Base-by-base conservation (phyloP, 2,797 vertebrate species). In the Muscicapa comitata region DNA sequence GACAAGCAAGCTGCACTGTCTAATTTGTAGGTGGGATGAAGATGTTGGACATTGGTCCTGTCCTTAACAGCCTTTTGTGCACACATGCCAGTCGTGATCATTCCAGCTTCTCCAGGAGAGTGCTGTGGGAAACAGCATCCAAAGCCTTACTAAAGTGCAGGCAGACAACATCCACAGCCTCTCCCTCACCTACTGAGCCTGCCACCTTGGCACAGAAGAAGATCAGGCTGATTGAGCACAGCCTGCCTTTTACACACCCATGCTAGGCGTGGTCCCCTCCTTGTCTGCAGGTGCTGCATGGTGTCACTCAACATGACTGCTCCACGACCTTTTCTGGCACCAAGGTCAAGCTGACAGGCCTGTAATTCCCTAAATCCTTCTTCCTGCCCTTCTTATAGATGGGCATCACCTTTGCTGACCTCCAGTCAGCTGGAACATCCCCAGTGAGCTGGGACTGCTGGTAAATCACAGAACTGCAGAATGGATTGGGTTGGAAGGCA, bases 241-340 rank as follows among this genome's bases (percentile, higher is more conserved):
- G 7, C 31, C 21, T 47, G 29, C 47, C 29, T 47, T 59, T 66
- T 28, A 21, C 28, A 51, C 17, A 28, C 19, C 29, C 5, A 0
- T 19, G 38, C 29, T 79, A 37, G n/a, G 28, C 3, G 2, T 23
- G 25, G 43, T 26, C 3, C 38, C 53, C 29, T 59, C 28, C 0
- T 16, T 26, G 38, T 45, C 59, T 47, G 38, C 10, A 16, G 1
- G 0, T 14, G 37, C 66, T 57, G 15, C 2, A 0, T 6, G 67
- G 28, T 79, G 45, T 17, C 53, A 40, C 68, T 31, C 33, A 23
- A 11, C 53, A 18, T 11, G 13, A 50, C 19, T 31, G n/a, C 33
- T 80, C 76, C 10, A 0, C 35, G 29, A 43, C 31, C 12, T 78
- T 19, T 11, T 9, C 35, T 11, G 31, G 24, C 45, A 66, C 20